Base-by-base conservation (phyloP, 2,888 invertebrate species). In the Apomyelois bistriatella region DNA sequence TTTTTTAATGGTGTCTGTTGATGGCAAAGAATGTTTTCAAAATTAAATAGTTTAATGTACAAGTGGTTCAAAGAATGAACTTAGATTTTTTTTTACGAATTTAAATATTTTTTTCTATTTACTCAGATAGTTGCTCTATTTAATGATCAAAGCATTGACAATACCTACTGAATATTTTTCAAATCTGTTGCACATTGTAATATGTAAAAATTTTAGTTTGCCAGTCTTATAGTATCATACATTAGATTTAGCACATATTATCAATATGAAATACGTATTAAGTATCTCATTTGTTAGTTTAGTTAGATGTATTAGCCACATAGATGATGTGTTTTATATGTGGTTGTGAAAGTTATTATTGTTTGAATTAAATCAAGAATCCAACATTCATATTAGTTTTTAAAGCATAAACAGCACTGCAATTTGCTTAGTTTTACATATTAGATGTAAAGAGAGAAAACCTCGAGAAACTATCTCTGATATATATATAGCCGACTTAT, bases 291-390 rank as follows among this genome's bases (percentile, higher is more conserved):
- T 16, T 50, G 30, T 50, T 41, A 32, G 12, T 1, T 32, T 32
- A 28, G 17, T 30, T 50, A 37, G 48, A 50, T 41, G 13, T 50
- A 22, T 50, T n/a, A 15, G 32, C 38, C 41, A 32, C 38, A 35
- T 47, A 16, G 3, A 38, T 13, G 12, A 38, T 48, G 38, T 16
- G 40, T 16, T 38, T 37, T 49, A 16, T 50, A 22, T 40, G 40
- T 50, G 41, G 41, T 50, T 40, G 40, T 50, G 50, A 40, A 30
- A 16, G 32, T 50, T 3, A 22, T 38, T 22, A 10, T 12, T 32
- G 15, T 32, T 32, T 5, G 30, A 30, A 30, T 43, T 12, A 13
- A 8, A 43, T 28, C 13, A 9, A 13, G 10, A 30, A 13, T 30
- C 30, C 22, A 22, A 12, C 13, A 22, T 22, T 22, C 22, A 3